A percentile compares a stretch with the other conserved stretches of the same genome.
phyloP scores from a whole-genome alignment of 1,140 invertebrate genomes.

The Leptonema lineaticorne region DNA sequence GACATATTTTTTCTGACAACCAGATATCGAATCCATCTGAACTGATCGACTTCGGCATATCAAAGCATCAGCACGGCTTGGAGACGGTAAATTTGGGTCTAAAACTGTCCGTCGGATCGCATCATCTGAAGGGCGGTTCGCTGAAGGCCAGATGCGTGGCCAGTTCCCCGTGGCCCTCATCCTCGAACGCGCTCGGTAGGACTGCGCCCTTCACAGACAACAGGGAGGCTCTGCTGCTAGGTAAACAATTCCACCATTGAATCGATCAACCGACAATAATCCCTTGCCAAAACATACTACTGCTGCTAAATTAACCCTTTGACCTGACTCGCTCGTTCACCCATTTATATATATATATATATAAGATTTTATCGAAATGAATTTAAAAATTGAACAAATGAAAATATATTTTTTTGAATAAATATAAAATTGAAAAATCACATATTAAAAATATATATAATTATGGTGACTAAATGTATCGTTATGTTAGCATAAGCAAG shows the following conservation, averaged over 20 bases:
- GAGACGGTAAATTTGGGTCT: conserved; percentile 59
- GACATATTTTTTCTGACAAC: too few species aligned
- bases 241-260: conserved; percentile 46
- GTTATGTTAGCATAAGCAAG: too few species aligned
- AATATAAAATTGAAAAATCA: too few species aligned
- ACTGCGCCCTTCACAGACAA: conserved; percentile 58
- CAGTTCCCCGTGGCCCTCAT: conserved; percentile 58
- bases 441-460: too few species aligned
- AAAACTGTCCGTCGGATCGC: conserved; percentile 52
- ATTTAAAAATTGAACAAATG: too few species aligned
- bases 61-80: conserved; percentile 58
- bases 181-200: conserved; percentile 57
- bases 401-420: too few species aligned
- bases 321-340: neutral
- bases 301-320: neutral
- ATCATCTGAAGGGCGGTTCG: conserved; percentile 57
- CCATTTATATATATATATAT: too few species aligned
- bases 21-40: conserved; percentile 55
- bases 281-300: neutral
- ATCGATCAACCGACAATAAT: conserved; percentile 1
- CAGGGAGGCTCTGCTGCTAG: conserved; percentile 60
- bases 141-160: conserved; percentile 63
- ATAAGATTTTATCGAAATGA: too few species aligned
- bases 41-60: conserved; percentile 54
- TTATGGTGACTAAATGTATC: too few species aligned